A percentile compares a stretch with the other conserved stretches of the same genome.
Conservation (phyloP, 2,797 vertebrate genomes). For the Muraenolepis orangiensis region DNA sequence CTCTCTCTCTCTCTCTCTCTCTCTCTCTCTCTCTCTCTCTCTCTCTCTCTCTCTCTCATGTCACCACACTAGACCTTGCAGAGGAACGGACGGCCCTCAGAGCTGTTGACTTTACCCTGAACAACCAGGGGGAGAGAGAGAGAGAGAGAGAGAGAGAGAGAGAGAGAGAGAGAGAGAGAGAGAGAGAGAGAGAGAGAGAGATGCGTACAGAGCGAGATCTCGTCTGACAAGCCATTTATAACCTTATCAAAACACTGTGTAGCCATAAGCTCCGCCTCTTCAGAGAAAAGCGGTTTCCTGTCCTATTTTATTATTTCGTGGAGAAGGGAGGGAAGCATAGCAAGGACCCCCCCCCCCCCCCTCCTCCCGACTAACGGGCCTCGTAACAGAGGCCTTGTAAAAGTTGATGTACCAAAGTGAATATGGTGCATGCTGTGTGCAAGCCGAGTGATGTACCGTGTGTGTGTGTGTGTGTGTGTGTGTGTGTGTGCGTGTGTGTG, state of each 20-base stretch:
- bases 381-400: constrained; percentile 21
- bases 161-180: constrained; percentile 53
- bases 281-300: constrained; percentile 49
- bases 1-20: constrained; percentile 4
- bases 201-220: not conserved
- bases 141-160: constrained; percentile 51
- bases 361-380: not conserved
- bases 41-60: constrained; percentile 30
- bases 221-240: constrained; percentile 61
- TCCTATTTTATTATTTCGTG: constrained; percentile 39
- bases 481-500: not conserved
- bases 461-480: not conserved
- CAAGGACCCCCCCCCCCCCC: not conserved
- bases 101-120: constrained; percentile 72
- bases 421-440: constrained; percentile 8
- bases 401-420: constrained; percentile 4
- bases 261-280: constrained; percentile 43
- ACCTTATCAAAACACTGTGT: constrained; percentile 50
- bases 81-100: constrained; percentile 62
- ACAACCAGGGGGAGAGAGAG: constrained; percentile 49
- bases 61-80: constrained; percentile 37
- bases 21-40: constrained; percentile 3
- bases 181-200: constrained; percentile 53
- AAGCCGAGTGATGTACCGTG: not conserved
- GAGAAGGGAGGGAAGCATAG: constrained; percentile 43